phyloP scores from a whole-genome alignment of 2,888 invertebrate genomes.

The Eupsilia transversa region DNA sequence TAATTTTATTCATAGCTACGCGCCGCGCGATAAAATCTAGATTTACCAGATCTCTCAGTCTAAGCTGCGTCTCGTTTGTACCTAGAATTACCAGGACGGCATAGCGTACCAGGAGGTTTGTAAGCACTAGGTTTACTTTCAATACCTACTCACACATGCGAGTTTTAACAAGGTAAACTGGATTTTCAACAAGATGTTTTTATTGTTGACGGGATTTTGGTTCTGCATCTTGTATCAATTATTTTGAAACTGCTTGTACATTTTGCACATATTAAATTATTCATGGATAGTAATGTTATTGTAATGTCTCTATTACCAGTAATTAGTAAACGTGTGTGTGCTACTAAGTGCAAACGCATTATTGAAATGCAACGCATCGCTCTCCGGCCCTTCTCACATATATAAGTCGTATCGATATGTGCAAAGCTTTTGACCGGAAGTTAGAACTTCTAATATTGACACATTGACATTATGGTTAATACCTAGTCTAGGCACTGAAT shows the following conservation, averaged over 20 bases:
- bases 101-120: constrained; percentile 73
- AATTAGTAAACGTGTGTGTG: constrained; percentile 30
- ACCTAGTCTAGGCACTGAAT: not conserved
- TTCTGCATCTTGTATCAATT: not conserved
- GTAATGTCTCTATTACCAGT: constrained; percentile 27
- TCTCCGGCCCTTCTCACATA: constrained; percentile 15
- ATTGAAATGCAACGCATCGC: constrained; percentile 27
- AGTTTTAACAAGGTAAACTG: constrained; percentile 48
- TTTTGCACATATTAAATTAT: constrained; percentile 6
- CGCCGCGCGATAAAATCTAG: constrained; percentile 57
- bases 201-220: constrained; percentile 29
- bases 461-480: constrained; percentile 23
- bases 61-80: constrained; percentile 77
- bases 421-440: constrained; percentile 36
- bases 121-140: constrained; percentile 81
- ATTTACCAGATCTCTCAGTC: constrained; percentile 67
- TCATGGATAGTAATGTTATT: constrained; percentile 4
- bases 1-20: constrained; percentile 23
- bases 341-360: constrained; percentile 21
- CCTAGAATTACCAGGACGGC: constrained; percentile 87
- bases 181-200: constrained; percentile 45
- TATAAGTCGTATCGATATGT: constrained; percentile 14
- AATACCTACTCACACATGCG: constrained; percentile 65
- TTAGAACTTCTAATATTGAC: constrained; percentile 36
- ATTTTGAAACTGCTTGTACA: constrained; percentile 2